Evolutionary conservation across 2,113 vertebrate species (phyloP).

Genomic region (Trichechus manatus): DNA sequence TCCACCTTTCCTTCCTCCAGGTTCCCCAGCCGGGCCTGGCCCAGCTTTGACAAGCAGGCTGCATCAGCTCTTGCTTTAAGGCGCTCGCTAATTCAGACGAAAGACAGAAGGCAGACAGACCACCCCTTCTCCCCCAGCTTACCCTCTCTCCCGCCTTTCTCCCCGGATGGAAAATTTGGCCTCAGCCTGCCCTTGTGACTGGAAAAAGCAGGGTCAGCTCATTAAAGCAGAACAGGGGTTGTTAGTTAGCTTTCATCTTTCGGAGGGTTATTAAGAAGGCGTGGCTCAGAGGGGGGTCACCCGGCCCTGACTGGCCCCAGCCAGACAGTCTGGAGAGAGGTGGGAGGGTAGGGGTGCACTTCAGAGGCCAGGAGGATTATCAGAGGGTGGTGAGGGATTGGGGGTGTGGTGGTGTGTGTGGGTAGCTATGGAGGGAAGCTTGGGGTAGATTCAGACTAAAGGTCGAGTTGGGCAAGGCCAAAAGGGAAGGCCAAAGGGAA

Average conservation of each 20-base stretch:
- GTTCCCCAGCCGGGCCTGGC: not conserved
- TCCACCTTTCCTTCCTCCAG: not conserved
- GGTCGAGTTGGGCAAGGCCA: not conserved
- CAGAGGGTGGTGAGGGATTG: not conserved
- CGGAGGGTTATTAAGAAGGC: slow-evolving; percentile 17
- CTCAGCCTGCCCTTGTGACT: slow-evolving; percentile 77
- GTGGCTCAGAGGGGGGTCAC: not conserved
- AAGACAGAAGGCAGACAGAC: not conserved
- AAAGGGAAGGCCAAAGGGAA: not conserved
- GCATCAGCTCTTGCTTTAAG: slow-evolving; percentile 64
- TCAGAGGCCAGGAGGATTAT: not conserved
- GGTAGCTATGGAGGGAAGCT: not conserved
- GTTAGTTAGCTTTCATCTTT: slow-evolving; percentile 17
- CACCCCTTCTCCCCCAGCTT: not conserved
- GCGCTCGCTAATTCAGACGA: slow-evolving; percentile 46
- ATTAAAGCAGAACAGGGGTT: slow-evolving; percentile 61
- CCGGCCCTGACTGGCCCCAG: not conserved
- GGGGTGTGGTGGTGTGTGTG: not conserved
- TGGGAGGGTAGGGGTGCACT: not conserved
- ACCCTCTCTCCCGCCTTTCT: not conserved
- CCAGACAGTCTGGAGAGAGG: not conserved
- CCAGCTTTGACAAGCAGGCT: not conserved
- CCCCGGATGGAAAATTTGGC: slow-evolving; percentile 70
- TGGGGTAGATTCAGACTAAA: not conserved
- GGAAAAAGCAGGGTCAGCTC: slow-evolving; percentile 78